Conservation (phyloP, 2,888 invertebrate species). For the Idaea biselata region DNA sequence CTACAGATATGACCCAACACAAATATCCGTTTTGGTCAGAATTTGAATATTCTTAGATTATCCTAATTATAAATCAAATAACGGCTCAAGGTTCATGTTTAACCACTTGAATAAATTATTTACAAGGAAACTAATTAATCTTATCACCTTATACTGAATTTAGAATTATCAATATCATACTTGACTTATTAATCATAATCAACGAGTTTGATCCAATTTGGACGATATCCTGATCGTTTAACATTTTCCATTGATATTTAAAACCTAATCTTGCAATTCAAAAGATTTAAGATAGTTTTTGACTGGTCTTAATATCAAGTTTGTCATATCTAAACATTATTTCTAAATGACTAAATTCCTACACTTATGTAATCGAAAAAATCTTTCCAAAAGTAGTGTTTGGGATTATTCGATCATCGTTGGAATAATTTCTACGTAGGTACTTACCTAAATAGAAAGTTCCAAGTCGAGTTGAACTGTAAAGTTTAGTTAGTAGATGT, state of each 20-base stretch:
- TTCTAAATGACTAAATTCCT: no score
- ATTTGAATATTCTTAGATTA: constrained; percentile 1
- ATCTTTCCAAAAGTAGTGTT: no score
- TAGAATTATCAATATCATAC: not conserved
- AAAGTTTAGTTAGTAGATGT: no score
- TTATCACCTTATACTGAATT: not conserved
- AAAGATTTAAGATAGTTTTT: no score
- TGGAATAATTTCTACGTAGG: no score
- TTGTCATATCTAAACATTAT: no score
- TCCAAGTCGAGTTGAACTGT: no score
- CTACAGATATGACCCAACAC: not conserved
- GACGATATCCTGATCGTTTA: not conserved
- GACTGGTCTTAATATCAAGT: no score
- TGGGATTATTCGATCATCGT: no score
- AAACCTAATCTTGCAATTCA: no score
- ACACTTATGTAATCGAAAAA: no score
- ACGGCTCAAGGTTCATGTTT: not conserved
- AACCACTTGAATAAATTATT: not conserved
- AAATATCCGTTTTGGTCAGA: not conserved
- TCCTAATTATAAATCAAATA: not conserved
- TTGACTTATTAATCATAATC: not conserved
- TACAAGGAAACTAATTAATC: not conserved
- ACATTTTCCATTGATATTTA: not conserved
- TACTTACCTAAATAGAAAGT: no score
- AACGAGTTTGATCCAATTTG: not conserved